Evolutionary conservation across 2,888 invertebrate genomes (phyloP).

Genomic region (Tillus elongatus): DNA sequence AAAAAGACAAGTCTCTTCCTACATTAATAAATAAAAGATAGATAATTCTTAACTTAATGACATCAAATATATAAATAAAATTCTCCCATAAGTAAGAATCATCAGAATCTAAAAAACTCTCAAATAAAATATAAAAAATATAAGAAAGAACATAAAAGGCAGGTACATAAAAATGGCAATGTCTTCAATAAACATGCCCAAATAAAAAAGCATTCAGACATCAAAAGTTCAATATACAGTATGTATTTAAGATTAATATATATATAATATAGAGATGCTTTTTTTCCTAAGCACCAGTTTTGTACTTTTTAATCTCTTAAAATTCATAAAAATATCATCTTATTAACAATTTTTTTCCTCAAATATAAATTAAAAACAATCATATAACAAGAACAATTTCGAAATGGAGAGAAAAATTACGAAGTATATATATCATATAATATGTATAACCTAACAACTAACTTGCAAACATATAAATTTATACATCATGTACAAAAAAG

Average conservation of each 20-base stretch:
- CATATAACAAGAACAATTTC: constrained; percentile 38
- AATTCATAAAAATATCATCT: constrained; percentile 35
- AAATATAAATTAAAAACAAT: constrained; percentile 37
- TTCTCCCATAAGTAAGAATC: no score
- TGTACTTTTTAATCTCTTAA: constrained; percentile 31
- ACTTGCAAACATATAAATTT: constrained; percentile 3
- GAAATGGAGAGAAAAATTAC: constrained; percentile 21
- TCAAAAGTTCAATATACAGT: no score
- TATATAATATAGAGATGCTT: constrained; percentile 12
- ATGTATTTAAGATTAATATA: constrained; percentile 10
- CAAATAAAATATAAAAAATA: no score
- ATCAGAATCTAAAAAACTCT: no score
- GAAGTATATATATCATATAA: neutral
- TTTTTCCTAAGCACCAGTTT: constrained; percentile 31
- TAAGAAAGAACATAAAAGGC: no score
- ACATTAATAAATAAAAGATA: no score
- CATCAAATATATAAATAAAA: no score
- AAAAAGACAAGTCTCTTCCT: no score
- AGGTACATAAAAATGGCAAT: no score
- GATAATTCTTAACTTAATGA: no score
- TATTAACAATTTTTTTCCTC: constrained; percentile 28
- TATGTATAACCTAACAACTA: constrained; percentile 8
- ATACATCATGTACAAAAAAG: constrained; percentile 23
- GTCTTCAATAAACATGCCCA: no score
- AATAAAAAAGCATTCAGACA: no score